Percentiles rank a stretch among this genome's conserved stretches.
phyloP scores from a whole-genome alignment of 2,113 vertebrate species.

The human region GRCh38 chr21:37119001-37119500 shows the following conservation, averaged over 20 bases:
- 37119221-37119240: neutral
- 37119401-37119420: neutral
- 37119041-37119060: neutral
- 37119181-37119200: neutral
- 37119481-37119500: neutral
- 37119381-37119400: neutral
- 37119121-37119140: neutral
- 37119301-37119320: neutral
- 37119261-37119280: neutral
- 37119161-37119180: neutral
- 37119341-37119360: neutral
- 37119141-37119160: conserved; percentile 28
- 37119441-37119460: no score
- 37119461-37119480: neutral
- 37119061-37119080: conserved; percentile 1
- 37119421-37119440: neutral
- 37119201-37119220: neutral
- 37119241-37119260: neutral
- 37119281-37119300: neutral
- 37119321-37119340: neutral
- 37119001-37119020: neutral
- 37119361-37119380: neutral
- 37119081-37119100: neutral
- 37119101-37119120: conserved; percentile 10
- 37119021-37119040: neutral